A percentile compares a stretch with the other conserved stretches of the same genome.
phyloP scores from a whole-genome alignment of 1,140 invertebrate genomes.

The Ceratosolen fusciceps region DNA sequence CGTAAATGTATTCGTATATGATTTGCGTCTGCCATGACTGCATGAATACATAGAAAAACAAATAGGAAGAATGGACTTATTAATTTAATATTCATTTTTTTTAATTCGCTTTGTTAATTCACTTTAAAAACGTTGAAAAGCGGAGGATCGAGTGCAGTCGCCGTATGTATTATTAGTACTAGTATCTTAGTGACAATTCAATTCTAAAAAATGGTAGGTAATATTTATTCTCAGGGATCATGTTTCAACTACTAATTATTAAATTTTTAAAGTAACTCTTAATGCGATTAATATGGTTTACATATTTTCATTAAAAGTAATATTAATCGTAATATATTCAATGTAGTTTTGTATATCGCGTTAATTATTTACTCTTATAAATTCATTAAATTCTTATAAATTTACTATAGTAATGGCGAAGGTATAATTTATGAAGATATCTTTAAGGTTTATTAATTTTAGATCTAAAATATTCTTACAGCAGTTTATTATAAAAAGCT shows the following conservation, averaged over 20 bases:
- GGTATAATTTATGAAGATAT: too few relatives aligned
- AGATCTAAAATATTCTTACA: too few relatives aligned
- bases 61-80: neutral
- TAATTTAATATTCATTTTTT: neutral
- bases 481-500: too few relatives aligned
- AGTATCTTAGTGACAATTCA: neutral
- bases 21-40: too few relatives aligned
- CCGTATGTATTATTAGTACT: neutral
- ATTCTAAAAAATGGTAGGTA: neutral
- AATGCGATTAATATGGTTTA: neutral
- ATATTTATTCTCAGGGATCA: slow-evolving; percentile 1
- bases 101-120: neutral
- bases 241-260: neutral
- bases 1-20: neutral
- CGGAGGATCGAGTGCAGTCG: neutral
- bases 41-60: too few relatives aligned
- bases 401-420: neutral
- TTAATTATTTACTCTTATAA: neutral
- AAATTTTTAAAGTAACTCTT: neutral
- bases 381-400: neutral
- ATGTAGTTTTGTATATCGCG: neutral
- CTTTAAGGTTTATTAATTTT: too few relatives aligned
- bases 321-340: neutral
- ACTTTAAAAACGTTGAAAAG: neutral
- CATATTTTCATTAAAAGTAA: neutral